Evolutionary conservation across 2,797 vertebrate genomes (phyloP).

Genomic region (Acrocephalus scirpaceus): DNA sequence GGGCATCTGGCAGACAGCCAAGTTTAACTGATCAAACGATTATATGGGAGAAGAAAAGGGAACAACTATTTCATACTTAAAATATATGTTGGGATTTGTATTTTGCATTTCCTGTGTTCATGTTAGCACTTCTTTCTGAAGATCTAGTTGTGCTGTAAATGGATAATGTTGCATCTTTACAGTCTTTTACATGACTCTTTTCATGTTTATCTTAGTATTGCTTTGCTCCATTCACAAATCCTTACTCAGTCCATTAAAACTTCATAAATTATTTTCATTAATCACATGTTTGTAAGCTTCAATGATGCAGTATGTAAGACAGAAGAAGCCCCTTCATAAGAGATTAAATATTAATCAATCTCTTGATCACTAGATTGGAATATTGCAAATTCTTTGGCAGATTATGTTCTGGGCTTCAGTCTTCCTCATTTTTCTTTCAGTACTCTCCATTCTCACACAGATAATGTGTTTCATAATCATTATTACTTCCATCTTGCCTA

Average conservation of each 20-base stretch:
- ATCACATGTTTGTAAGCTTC: not conserved
- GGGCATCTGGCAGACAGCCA: not conserved
- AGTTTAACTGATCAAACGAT: not conserved
- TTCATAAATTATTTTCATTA: not conserved
- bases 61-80: not conserved
- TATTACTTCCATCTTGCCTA: not conserved
- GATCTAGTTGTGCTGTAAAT: not conserved
- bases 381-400: not conserved
- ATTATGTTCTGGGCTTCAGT: not conserved
- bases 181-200: not conserved
- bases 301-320: not conserved
- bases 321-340: not conserved
- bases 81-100: not conserved
- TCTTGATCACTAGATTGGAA: not conserved
- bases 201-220: not conserved
- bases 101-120: not conserved
- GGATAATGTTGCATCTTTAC: not conserved
- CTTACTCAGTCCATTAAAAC: not conserved
- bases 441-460: not conserved
- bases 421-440: not conserved
- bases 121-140: not conserved
- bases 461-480: not conserved
- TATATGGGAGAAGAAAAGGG: not conserved
- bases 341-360: not conserved
- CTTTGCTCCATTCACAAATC: not conserved